These are phyloP conservation scores for Ornithoptera priamus DNA, from an alignment of 2,888 invertebrate genomes.

Conservation along the genomic window DNA sequence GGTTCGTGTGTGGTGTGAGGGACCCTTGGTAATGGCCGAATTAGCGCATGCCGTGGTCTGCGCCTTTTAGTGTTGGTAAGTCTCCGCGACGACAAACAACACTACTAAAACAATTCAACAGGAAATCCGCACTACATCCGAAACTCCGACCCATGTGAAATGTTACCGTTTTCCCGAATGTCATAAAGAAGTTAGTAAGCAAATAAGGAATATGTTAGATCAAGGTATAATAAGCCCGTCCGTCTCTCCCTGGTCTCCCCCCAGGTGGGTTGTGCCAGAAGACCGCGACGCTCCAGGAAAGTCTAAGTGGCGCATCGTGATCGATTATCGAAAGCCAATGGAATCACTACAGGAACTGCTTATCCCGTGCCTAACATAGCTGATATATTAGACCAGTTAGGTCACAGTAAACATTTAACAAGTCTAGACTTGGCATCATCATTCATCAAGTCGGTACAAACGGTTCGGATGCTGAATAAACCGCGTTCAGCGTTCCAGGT, in stretches of 20 bases:
- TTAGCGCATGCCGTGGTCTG: too few relatives aligned
- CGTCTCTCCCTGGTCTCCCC: constrained; percentile 10
- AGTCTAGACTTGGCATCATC: not conserved
- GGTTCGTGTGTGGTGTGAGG: too few relatives aligned
- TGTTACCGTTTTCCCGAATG: too few relatives aligned
- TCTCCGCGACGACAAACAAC: too few relatives aligned
- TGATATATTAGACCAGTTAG: constrained; percentile 37
- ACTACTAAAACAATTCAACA: too few relatives aligned
- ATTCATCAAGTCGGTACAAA: not conserved
- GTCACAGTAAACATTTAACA: constrained; percentile 15
- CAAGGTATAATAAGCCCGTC: too few relatives aligned
- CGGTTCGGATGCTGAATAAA: not conserved
- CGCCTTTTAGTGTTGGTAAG: too few relatives aligned
- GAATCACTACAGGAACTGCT: constrained; percentile 34
- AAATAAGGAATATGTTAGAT: too few relatives aligned
- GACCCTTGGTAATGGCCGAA: too few relatives aligned
- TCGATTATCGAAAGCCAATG: constrained; percentile 34
- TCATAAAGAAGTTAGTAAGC: too few relatives aligned
- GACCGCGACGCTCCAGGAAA: constrained; percentile 35
- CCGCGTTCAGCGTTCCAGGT: not conserved
- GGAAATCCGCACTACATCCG: too few relatives aligned
- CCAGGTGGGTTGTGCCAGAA: constrained; percentile 38
- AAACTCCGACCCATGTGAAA: not conserved
- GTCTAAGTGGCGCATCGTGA: constrained; percentile 36
- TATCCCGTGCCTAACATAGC: constrained; percentile 38